Percentiles rank a stretch among this genome's conserved stretches.
phyloP scores from a whole-genome alignment of 2,888 invertebrate species.

The Agrotis segetum region DNA sequence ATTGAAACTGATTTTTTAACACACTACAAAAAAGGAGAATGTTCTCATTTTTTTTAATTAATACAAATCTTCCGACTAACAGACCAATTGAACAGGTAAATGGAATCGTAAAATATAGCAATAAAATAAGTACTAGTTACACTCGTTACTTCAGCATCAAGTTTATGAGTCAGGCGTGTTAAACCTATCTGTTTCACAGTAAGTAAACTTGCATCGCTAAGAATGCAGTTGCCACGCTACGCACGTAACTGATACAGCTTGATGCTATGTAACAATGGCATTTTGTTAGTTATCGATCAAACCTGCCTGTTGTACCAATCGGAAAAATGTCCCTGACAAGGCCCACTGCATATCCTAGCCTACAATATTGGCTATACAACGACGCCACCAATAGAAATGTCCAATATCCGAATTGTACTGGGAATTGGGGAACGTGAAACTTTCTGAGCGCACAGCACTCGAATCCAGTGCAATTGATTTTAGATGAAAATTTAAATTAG shows the following conservation, averaged over 20 bases:
- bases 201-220: slow-evolving; percentile 59
- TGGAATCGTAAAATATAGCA: slow-evolving; percentile 4
- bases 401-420: slow-evolving; percentile 49
- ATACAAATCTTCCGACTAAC: background rate
- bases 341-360: slow-evolving; percentile 27
- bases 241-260: slow-evolving; percentile 47
- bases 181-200: slow-evolving; percentile 35
- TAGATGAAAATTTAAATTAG: slow-evolving; percentile 50
- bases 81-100: slow-evolving; percentile 17
- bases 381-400: slow-evolving; percentile 26
- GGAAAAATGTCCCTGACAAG: slow-evolving; percentile 48
- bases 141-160: slow-evolving; percentile 53
- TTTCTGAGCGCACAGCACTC: slow-evolving; percentile 40
- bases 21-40: no score
- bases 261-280: slow-evolving; percentile 40
- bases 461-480: slow-evolving; percentile 40
- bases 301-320: slow-evolving; percentile 41
- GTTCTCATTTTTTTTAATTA: background rate
- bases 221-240: slow-evolving; percentile 58
- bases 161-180: slow-evolving; percentile 55
- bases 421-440: slow-evolving; percentile 49
- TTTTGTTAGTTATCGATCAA: slow-evolving; percentile 46
- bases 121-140: slow-evolving; percentile 32
- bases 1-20: background rate
- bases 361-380: slow-evolving; percentile 35